Conservation (phyloP, 2,888 invertebrate genomes). For the Tanytarsus gracilentus region DNA sequence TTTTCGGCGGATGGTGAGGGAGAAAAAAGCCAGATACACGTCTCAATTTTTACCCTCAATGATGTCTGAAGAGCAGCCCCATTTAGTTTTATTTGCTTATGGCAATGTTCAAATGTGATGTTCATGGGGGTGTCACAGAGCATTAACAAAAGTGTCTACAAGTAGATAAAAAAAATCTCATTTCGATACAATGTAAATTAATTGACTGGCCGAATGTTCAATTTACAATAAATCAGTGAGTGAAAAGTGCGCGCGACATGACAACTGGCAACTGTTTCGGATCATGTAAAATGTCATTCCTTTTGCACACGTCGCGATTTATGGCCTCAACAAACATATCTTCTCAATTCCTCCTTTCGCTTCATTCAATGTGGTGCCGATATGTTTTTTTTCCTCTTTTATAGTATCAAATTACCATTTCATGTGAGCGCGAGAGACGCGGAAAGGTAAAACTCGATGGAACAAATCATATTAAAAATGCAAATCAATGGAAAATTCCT, state of each 20-base stretch:
- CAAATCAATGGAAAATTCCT: slow-evolving; percentile 7
- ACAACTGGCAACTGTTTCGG: slow-evolving; percentile 15
- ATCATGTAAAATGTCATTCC: slow-evolving; percentile 23
- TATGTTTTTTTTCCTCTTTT: too few relatives aligned
- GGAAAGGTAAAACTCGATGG: not conserved
- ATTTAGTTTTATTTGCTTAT: slow-evolving; percentile 24
- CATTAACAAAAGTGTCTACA: not conserved
- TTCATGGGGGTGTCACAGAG: not conserved
- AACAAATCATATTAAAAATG: slow-evolving; percentile 17
- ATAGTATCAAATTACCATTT: too few relatives aligned
- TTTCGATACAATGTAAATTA: not conserved
- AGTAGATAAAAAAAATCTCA: not conserved
- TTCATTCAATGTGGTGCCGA: not conserved
- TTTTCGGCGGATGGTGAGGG: not conserved
- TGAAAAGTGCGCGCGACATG: not conserved
- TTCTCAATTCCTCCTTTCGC: not conserved
- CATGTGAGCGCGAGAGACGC: too few relatives aligned
- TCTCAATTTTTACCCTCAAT: slow-evolving; percentile 20
- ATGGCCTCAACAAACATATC: not conserved
- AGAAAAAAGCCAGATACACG: not conserved
- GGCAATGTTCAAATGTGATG: slow-evolving; percentile 17
- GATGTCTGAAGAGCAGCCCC: slow-evolving; percentile 14
- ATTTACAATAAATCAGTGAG: slow-evolving; percentile 19
- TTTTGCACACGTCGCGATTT: not conserved
- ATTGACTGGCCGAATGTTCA: too few relatives aligned